Evolutionary conservation across 2,797 vertebrate species (phyloP), one percentile per base, ranked within the genome.

Genomic region (Hoplostethus atlanticus): DNA sequence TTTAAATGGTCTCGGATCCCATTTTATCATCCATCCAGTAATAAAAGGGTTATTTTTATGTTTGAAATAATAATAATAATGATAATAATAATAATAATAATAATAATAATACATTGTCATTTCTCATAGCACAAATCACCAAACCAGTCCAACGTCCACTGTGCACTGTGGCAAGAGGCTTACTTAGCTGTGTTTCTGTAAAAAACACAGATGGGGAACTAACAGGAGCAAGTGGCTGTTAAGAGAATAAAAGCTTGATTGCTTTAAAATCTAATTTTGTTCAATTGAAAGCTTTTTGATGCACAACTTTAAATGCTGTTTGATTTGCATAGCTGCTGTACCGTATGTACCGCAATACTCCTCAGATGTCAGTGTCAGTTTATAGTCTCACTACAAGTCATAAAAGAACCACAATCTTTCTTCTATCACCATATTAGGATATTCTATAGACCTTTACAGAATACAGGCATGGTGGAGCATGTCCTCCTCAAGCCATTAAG

Each of bases 401-500:
- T 79, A 82, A 84, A 87, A 63, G 78, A 82, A 78, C 59, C 55
- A 60, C 21, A 44, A 34, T 52, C 21, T 31, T 5, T 73, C n/a
- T 28, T 66, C 36, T 42, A 10, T 56, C 77, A 28, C 40, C 71
- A 80, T 79, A 78, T 85, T 71, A 76, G 60, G 34, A 65, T 80
- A 68, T 70, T 84, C 82, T 77, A n/a, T 42, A 71, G 88, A 84
- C 79, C 76, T 77, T 81, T 69, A 70, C 74, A 77, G 68, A 73
- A 75, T 46, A 60, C 69, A 82, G 71, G 74, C 69, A 82, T 65
- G 50, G 66, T 79, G 84, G 87, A 81, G 81, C 74, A 76, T 87
- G 85, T 90, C 86, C 80, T 92, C 89, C 67, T 80, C 86, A 84
- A 88, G 83, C 88, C 91, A 93, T 94, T 94, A 92, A 89, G 79